Conservation (phyloP, 2,113 vertebrate genomes). For the Indri indri region DNA sequence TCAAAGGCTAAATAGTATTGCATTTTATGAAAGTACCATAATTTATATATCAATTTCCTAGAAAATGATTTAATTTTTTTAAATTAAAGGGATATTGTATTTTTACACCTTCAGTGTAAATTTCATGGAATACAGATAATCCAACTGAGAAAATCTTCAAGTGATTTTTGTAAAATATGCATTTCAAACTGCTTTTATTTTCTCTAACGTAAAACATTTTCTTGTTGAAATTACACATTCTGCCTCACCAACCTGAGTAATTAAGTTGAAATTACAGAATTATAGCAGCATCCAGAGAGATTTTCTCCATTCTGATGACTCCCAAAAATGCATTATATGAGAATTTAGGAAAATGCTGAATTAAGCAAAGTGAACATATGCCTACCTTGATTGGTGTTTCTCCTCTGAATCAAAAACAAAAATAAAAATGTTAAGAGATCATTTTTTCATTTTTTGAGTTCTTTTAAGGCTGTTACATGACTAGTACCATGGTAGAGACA, state of each 20-base stretch:
- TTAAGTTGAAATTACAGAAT: background rate
- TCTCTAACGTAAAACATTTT: background rate
- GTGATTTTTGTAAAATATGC: background rate
- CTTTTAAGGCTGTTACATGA: background rate
- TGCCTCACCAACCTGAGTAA: background rate
- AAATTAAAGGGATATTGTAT: background rate
- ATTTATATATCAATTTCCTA: background rate
- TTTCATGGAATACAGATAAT: background rate
- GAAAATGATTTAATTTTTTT: background rate
- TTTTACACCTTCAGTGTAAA: background rate
- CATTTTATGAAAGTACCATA: background rate
- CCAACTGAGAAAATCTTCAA: background rate
- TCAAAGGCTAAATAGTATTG: background rate
- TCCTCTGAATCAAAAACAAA: background rate
- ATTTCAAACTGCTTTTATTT: background rate
- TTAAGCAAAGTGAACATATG: background rate
- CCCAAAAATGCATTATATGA: background rate
- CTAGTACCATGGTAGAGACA: background rate
- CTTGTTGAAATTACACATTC: background rate
- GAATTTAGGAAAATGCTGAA: background rate
- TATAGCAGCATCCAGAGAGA: background rate
- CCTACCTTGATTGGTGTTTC: background rate
- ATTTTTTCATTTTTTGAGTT: slow-evolving; percentile 4
- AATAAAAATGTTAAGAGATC: background rate
- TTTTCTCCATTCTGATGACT: background rate